Evolutionary conservation across 2,888 invertebrate genomes (phyloP).

Genomic region (Beris chalybata): DNA sequence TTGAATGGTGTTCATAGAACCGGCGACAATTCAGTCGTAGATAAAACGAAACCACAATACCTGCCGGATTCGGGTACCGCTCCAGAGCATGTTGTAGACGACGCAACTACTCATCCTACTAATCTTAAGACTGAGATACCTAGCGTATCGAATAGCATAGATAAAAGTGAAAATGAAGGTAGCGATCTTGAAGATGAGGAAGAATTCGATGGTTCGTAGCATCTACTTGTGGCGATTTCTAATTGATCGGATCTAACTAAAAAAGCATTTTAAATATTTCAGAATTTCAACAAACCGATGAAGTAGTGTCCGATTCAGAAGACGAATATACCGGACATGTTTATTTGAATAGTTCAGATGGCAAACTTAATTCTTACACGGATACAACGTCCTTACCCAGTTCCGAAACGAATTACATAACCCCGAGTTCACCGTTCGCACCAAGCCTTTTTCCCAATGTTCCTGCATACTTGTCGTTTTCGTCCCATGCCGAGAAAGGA

Average conservation of each 20-base stretch:
- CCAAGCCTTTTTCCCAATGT: constrained; percentile 72
- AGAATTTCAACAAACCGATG: too few species aligned
- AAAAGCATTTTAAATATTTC: background rate
- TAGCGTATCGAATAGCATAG: constrained; percentile 7
- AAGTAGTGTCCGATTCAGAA: constrained; percentile 32
- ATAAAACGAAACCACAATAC: background rate
- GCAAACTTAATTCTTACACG: background rate
- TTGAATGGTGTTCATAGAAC: constrained; percentile 3
- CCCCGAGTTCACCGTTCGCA: constrained; percentile 53
- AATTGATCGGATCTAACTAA: background rate
- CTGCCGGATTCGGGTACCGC: background rate
- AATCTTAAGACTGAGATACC: constrained; percentile 23
- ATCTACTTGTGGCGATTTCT: background rate
- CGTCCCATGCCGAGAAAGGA: constrained; percentile 65
- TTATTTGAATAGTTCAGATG: constrained; percentile 6
- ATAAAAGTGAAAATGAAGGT: constrained; percentile 27
- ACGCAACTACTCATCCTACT: constrained; percentile 4
- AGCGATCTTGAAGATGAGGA: constrained; percentile 27
- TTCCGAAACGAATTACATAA: background rate
- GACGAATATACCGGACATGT: constrained; percentile 34
- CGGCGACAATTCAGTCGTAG: background rate
- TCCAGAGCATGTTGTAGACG: constrained; percentile 2
- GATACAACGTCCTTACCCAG: background rate
- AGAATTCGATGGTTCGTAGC: constrained; percentile 27
- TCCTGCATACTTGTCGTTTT: constrained; percentile 79